A percentile compares a stretch with the other conserved stretches of the same genome.
Conservation (phyloP, 2,797 vertebrate species). For the Oceanodroma leucorhoa region DNA sequence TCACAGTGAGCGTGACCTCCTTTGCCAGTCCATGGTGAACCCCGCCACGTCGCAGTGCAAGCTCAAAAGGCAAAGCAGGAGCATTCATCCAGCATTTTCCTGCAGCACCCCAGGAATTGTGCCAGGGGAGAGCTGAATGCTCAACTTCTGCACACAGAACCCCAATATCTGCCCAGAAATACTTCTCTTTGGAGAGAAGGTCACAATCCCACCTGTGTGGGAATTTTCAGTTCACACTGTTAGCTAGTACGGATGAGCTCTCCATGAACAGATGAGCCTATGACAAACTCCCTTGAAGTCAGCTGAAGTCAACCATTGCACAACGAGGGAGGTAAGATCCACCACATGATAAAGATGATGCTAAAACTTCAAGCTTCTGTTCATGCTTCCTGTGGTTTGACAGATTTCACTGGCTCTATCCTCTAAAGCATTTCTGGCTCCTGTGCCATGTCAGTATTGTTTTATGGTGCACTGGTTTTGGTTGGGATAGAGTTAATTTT, state of each 20-base stretch:
- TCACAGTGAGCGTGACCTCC: not conserved
- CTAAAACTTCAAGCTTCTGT: not conserved
- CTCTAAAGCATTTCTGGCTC: not conserved
- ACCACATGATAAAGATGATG: not conserved
- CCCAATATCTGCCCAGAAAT: not conserved
- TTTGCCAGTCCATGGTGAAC: not conserved
- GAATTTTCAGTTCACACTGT: not conserved
- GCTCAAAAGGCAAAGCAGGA: not conserved
- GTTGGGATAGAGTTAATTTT: not conserved
- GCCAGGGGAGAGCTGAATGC: not conserved
- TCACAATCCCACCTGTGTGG: not conserved
- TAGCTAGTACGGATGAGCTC: not conserved
- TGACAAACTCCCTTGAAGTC: not conserved
- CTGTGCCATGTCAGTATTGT: not conserved
- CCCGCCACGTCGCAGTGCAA: not conserved
- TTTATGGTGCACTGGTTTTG: not conserved
- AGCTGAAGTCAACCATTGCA: not conserved
- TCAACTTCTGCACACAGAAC: not conserved
- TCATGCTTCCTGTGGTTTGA: not conserved
- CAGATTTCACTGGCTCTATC: not conserved
- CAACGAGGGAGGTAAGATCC: not conserved
- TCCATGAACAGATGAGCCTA: not conserved
- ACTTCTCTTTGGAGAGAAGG: not conserved
- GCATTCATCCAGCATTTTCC: not conserved
- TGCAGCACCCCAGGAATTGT: not conserved